These are phyloP conservation scores for Erebia aethiops DNA, from an alignment of 2,888 invertebrate genomes.

Conservation along the genomic window DNA sequence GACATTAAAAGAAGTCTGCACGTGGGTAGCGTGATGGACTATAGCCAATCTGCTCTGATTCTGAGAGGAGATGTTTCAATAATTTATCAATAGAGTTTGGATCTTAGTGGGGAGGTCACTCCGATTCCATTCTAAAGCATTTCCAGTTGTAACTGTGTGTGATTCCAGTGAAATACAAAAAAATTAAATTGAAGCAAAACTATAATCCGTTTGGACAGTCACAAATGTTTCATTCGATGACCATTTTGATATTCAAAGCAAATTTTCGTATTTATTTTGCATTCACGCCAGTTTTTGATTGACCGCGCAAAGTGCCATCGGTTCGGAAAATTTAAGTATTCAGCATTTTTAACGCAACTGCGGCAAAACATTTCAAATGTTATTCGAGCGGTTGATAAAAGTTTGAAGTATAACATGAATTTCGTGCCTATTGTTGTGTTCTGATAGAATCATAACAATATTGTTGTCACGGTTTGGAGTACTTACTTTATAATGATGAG, in stretches of 20 bases:
- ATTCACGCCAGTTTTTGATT: conserved; percentile 33
- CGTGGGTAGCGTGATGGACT: too few species aligned
- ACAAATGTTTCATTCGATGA: conserved; percentile 29
- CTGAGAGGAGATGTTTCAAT: too few species aligned
- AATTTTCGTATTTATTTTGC: conserved; percentile 38
- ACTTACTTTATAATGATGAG: too few species aligned
- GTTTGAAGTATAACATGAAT: conserved; percentile 3
- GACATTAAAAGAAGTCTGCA: too few species aligned
- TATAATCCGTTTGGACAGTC: conserved; percentile 33
- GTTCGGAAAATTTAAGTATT: conserved; percentile 32
- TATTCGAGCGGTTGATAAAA: conserved; percentile 7
- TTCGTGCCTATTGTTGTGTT: neutral
- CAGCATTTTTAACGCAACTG: conserved; percentile 26
- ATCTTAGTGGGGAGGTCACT: too few species aligned
- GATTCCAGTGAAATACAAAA: neutral
- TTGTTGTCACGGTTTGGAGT: too few species aligned
- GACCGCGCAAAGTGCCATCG: conserved; percentile 29
- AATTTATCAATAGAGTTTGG: too few species aligned
- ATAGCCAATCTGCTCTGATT: too few species aligned
- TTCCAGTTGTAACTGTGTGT: neutral
- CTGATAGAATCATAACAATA: neutral
- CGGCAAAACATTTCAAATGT: conserved; percentile 20
- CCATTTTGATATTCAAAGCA: conserved; percentile 36
- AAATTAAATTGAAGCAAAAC: conserved; percentile 16
- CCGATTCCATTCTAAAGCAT: neutral